Evolutionary conservation across 2,888 invertebrate genomes (phyloP), one percentile per base, ranked within the genome.

Genomic region (Scrobipalpa atriplicella): DNA sequence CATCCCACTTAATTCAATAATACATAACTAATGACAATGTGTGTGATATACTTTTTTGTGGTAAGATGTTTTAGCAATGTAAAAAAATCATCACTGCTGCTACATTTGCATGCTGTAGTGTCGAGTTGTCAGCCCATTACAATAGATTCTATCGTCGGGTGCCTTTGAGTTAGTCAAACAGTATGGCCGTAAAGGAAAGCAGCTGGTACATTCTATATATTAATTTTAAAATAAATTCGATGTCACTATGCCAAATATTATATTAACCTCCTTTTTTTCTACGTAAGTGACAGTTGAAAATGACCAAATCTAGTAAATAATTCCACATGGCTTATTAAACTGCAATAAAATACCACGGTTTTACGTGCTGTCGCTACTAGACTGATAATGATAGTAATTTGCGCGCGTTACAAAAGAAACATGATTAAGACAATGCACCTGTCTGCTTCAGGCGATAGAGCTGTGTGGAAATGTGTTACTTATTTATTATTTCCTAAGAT

Each of bases 311-410:
- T 56, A 11, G 11, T 13, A 10, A 29, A 56, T 16, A 5, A 19
- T 9, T 29, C 5, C 2, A n/a, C n/a, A 54, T 11, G 0, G 56
- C 56, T 56, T 21, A 56, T 56, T 29, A 56, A 56, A 56, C 10
- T 56, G 56, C 56, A 56, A 56, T 56, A 29, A 56, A 56, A 52
- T 8, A 16, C 51, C 0, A 18, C 52, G 18, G 19, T 1, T 58
- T 58, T 58, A 38, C 58, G 29, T 58, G 36, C 21, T 36, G 58
- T 36, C 58, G 58, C 36, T 36, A 36, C 58, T 58, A 58, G 36
- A 29, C 36, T 7, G 13, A 29, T 58, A 58, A 58, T 58, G 29
- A 36, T 58, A 58, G 58, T 58, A 36, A 58, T 58, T 58, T 58
- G 58, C 36, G 7, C 36, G 11, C 58, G 7, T 36, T 58, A 58